Evolutionary conservation across 2,888 invertebrate species (phyloP), one percentile per base, ranked within the genome.

Genomic region (Polydrusus tereticollis): DNA sequence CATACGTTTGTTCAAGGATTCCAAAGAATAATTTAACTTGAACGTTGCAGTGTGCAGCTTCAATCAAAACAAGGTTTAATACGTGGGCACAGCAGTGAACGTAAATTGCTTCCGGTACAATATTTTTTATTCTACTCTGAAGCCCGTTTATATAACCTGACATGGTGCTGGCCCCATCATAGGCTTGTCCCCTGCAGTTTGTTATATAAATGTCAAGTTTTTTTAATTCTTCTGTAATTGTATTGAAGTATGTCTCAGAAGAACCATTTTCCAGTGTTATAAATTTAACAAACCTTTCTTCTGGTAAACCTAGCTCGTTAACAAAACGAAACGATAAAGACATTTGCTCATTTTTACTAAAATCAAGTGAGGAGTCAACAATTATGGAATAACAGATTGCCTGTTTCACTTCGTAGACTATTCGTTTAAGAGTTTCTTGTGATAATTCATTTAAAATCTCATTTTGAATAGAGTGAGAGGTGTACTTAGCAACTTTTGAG

Each of bases 21-120:
- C 62, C 62, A 62, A 62, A 62, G 43, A 62, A 62, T 12, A 41
- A 26, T 43, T 62, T 62, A 43, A 63, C 47, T 47, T 63, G 50
- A 1, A 36, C 18, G 55, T n/a, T 6, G 4, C 38, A 29, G 21
- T 2, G 38, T 20, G 41, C 29, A 3, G 65, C 5, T 14, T 65
- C 65, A 21, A 65, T 55, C 1, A 65, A n/a, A 26, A 23, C 65
- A 14, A 65, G 21, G 36, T 64, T 50, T 10, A 64, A 29, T 6
- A 50, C 50, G 26, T 64, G 50, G 12, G 64, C 64, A 64, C 64
- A 64, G n/a, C 64, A 64, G 14, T 64, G 50, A 5, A 65, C 21
- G 16, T 52, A 65, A 21, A 55, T 36, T 38, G 65, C 65, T 33
- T 65, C 65, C 12, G 52, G 65, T 10, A 65, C 65, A 23, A 33